Evolutionary conservation across 2,888 invertebrate genomes (phyloP).

Genomic region (Abrostola triplasia): DNA sequence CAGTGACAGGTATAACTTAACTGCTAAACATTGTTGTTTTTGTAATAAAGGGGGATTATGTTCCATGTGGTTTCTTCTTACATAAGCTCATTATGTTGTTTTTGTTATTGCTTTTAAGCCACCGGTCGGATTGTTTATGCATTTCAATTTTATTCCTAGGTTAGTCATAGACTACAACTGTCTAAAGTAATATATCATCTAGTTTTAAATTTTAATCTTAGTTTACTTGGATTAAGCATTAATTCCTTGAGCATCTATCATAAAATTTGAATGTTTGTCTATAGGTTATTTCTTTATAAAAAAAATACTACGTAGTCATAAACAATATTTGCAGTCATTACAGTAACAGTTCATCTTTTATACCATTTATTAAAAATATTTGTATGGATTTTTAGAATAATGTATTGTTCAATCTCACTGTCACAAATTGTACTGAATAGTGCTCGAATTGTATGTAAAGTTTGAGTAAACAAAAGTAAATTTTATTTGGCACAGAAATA

Average conservation of each 20-base stretch:
- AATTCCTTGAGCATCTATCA: not conserved
- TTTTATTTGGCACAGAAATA: not conserved
- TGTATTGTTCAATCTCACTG: not conserved
- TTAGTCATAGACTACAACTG: not conserved
- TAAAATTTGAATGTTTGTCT: slow-evolving; percentile 5
- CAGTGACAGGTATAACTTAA: too few species aligned
- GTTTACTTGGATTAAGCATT: not conserved
- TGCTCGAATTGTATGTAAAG: too few species aligned
- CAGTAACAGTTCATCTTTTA: slow-evolving; percentile 23
- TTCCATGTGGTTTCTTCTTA: slow-evolving; percentile 41
- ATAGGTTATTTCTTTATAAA: slow-evolving; percentile 5
- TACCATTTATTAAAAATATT: slow-evolving; percentile 5
- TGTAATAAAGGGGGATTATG: not conserved
- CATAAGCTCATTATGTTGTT: slow-evolving; percentile 32
- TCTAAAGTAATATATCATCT: not conserved
- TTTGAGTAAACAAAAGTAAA: too few species aligned
- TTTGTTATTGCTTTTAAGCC: slow-evolving; percentile 34
- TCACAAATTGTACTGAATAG: not conserved
- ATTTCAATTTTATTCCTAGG: slow-evolving; percentile 23
- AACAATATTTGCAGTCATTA: slow-evolving; percentile 19
- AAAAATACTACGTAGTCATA: slow-evolving; percentile 4
- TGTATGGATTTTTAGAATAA: slow-evolving; percentile 2
- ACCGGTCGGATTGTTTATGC: slow-evolving; percentile 25
- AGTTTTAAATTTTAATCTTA: not conserved
- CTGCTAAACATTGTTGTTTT: too few species aligned